Conservation (phyloP, 1,140 invertebrate genomes). For the Drosophila santomea region DNA sequence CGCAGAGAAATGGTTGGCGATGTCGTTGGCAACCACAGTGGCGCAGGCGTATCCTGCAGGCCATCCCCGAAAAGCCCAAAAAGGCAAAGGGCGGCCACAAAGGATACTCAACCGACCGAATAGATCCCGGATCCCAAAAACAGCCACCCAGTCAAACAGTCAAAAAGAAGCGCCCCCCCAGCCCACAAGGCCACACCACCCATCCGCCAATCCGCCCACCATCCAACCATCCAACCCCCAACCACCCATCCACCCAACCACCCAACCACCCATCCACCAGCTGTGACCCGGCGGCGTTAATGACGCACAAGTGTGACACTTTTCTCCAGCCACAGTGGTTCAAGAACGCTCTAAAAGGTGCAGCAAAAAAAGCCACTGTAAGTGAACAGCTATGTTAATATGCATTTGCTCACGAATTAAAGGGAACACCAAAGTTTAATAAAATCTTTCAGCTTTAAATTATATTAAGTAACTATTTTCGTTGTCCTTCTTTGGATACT, state of each 20-base stretch:
- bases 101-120: not conserved
- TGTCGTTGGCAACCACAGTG: conserved; percentile 79
- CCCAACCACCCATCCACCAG: conserved; percentile 65
- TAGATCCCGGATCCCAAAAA: conserved; percentile 26
- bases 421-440: too few relatives aligned
- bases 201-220: conserved; percentile 1
- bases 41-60: conserved; percentile 44
- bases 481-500: too few relatives aligned
- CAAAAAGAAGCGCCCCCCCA: conserved; percentile 2
- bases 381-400: too few relatives aligned
- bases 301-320: conserved; percentile 83
- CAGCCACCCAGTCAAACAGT: conserved; percentile 32
- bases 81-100: conserved; percentile 10
- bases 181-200: conserved; percentile 3
- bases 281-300: conserved; percentile 80
- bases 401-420: too few relatives aligned
- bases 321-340: conserved; percentile 40
- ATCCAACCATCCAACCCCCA: conserved; percentile 32
- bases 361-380: too few relatives aligned
- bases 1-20: conserved; percentile 81
- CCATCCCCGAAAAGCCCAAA: conserved; percentile 28
- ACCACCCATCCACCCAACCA: conserved; percentile 14
- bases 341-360: not conserved
- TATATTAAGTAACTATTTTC: too few relatives aligned
- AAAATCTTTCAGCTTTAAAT: too few relatives aligned